These are phyloP conservation scores for Petrolisthes cinctipes DNA, from an alignment of 2,888 invertebrate genomes.

Conservation along the genomic window DNA sequence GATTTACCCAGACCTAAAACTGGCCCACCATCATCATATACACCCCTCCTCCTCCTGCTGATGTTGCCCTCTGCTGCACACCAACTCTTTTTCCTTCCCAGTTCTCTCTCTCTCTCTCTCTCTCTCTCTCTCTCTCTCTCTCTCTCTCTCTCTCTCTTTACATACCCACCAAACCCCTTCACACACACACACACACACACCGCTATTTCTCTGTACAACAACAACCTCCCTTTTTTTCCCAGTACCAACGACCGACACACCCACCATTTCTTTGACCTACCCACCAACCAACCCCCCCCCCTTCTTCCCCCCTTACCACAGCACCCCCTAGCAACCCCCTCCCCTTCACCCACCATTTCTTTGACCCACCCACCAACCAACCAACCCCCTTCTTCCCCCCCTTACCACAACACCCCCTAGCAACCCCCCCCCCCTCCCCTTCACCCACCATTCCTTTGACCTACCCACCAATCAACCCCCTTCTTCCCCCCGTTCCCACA, in stretches of 20 bases:
- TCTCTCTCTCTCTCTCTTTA: neutral
- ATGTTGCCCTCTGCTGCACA: too few relatives aligned
- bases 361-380: neutral
- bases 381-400: neutral
- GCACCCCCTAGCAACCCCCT: neutral
- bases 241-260: too few relatives aligned
- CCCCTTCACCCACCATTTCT: neutral
- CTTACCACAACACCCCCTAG: neutral
- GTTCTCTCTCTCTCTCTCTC: neutral
- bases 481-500: neutral
- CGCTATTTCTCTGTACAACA: neutral
- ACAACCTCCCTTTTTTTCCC: too few relatives aligned
- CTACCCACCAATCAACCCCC: neutral
- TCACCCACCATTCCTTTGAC: neutral
- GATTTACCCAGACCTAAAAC: too few relatives aligned
- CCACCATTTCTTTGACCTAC: too few relatives aligned
- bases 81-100: too few relatives aligned
- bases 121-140: neutral
- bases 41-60: too few relatives aligned
- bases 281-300: neutral
- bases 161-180: neutral
- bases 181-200: neutral
- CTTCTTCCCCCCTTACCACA: neutral
- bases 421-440: neutral
- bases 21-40: too few relatives aligned